Base-by-base conservation (phyloP, 2,797 vertebrate genomes). In the Cynopterus sphinx region DNA sequence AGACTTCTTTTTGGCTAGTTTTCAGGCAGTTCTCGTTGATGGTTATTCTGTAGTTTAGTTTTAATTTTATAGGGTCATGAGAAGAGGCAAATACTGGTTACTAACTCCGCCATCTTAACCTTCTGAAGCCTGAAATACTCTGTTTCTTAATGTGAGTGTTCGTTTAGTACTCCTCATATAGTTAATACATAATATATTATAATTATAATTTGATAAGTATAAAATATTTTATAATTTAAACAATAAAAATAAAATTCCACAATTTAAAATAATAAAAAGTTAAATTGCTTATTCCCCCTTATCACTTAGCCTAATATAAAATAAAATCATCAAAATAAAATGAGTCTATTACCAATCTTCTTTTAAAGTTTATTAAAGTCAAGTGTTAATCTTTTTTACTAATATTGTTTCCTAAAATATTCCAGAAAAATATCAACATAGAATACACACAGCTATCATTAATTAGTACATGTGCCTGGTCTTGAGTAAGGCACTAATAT, bases 261-360 rank as follows among this genome's bases (percentile, higher is more conserved):
- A 43, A 71, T 67, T 90, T 87, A 70, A 82, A 74, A 83, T 6
- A 49, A 57, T 65, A 57, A 61, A 84, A 39, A 22, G 11, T 36
- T 61, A 57, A 41, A 84, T 67, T 67, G 41, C 21, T 83, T 7
- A 61, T 90, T 77, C 6, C 5, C 9, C 4, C 53, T 79, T 39
- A 55, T 87, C 21, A 82, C 11, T 89, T 86, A 92, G 10, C 63
- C 39, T 85, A 73, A 68, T 61, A 39, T 53, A 67, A 84, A 84
- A 59, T 57, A 86, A 90, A 90, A n/a, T 15, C 5, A 89, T 61
- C 59, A 82, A 86, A 91, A 94, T 73, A 24, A 70, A 95, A 81
- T 46, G 6, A 89, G 36, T 24, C 1, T 26, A 55, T 67, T 59
- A 55, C 1, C 61, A 67, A 31, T 82, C 22, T 82, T 77, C 22